Conservation (phyloP, 2,113 vertebrate genomes). For the Erythrocebus patas region DNA sequence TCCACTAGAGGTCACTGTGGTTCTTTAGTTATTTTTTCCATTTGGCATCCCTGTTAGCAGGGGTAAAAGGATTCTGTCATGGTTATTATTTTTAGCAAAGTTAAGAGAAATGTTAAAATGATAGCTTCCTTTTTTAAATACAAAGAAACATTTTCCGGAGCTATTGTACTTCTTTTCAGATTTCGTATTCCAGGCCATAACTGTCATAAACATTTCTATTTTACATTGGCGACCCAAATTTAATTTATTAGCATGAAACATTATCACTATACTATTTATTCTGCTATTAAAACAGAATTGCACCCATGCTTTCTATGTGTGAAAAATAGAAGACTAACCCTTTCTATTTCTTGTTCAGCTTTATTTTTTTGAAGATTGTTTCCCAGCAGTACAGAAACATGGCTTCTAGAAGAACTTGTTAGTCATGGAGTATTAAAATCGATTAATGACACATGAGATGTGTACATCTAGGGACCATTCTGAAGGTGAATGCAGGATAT, state of each 20-base stretch:
- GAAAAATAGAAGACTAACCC: not conserved
- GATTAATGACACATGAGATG: constrained; percentile 66
- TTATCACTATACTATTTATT: constrained; percentile 54
- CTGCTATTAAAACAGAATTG: constrained; percentile 60
- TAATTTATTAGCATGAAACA: constrained; percentile 71
- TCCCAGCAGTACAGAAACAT: constrained; percentile 23
- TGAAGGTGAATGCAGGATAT: constrained; percentile 17
- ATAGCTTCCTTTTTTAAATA: constrained; percentile 74
- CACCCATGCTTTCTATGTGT: not conserved
- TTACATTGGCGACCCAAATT: constrained; percentile 58
- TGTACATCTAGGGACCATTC: constrained; percentile 6
- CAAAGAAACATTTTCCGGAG: constrained; percentile 73
- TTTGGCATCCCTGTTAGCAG: not conserved
- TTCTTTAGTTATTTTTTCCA: constrained; percentile 60
- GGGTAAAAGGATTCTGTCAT: constrained; percentile 50
- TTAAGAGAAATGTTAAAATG: constrained; percentile 78
- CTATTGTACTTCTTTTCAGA: constrained; percentile 50
- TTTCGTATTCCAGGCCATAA: constrained; percentile 38
- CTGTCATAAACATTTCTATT: constrained; percentile 73
- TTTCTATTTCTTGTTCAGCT: constrained; percentile 47
- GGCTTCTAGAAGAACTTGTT: constrained; percentile 53
- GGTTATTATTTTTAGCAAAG: constrained; percentile 80
- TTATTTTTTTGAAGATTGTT: not conserved
- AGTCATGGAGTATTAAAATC: constrained; percentile 69
- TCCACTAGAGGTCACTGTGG: constrained; percentile 83